Base-by-base conservation (phyloP, 1,140 invertebrate genomes). In the Apis dorsata region DNA sequence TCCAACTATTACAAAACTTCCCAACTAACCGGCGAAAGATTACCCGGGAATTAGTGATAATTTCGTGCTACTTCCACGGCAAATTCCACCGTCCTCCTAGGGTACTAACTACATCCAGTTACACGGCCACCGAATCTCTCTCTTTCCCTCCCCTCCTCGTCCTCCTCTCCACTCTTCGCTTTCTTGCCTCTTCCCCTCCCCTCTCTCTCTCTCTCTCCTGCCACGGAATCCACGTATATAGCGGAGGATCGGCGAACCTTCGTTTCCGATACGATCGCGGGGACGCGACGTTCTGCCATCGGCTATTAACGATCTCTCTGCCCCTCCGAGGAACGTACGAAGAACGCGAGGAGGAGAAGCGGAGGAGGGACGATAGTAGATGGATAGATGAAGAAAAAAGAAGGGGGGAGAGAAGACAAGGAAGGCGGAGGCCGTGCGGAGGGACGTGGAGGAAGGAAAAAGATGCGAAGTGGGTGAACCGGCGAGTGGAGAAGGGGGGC, bases 1-100 rank as follows among this genome's bases (percentile, higher is more conserved):
- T 78, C 74, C 11, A 83, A 83, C 81, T 78, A 83, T 78, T 83
- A 63, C 81, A 83, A 83, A 83, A 83, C 74, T 83, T 83, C 34
- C 74, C 21, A 70, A 78, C 65, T 78, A 82, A 76, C 65, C 65
- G 66, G 57, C 65, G 81, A 83, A 83, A 83, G 81, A 83, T 83
- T 83, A 83, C 59, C 66, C 81, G 66, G 76, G 68, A 83, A 83
- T 83, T 83, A 79, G 75, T 72, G 81, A 83, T 79, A 79, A 83
- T 83, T 79, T 83, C 81, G 57, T 72, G 81, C 66, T 79, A 79
- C 76, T 79, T 83, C 68, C 49, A 19, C 65, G 60, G 68, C 49
- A 57, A 83, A 83, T 83, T 83, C 81, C 76, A 9, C 10, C 74
- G 75, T n/a, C 59, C 66, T 2, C 15, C 9, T 5, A 44, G 34